Conservation (phyloP, 2,888 invertebrate species). For the Nomada fucata region DNA sequence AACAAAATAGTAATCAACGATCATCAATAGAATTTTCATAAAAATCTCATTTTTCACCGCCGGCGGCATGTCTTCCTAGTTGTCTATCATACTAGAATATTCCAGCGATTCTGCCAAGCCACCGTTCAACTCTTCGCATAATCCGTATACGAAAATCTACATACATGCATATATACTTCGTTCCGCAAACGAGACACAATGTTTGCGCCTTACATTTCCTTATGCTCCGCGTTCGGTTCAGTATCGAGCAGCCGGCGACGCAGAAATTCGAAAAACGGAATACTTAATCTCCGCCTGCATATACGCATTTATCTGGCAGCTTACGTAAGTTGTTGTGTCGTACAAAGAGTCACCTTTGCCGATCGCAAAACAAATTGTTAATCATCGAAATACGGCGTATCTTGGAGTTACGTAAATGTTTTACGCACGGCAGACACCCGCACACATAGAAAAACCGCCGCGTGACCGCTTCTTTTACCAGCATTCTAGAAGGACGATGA, state of each 20-base stretch:
- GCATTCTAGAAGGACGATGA: conserved; percentile 39
- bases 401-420: conserved; percentile 80
- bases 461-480: conserved; percentile 40
- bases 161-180: too few relatives aligned
- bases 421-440: conserved; percentile 68
- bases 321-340: conserved; percentile 83
- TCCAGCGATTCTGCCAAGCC: too few relatives aligned
- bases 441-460: conserved; percentile 20
- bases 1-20: too few relatives aligned
- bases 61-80: too few relatives aligned
- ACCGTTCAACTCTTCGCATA: too few relatives aligned
- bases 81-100: too few relatives aligned
- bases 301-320: conserved; percentile 80
- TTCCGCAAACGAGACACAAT: background rate
- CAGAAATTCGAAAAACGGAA: conserved; percentile 71
- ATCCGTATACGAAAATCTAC: too few relatives aligned
- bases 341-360: conserved; percentile 83
- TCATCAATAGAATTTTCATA: too few relatives aligned
- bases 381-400: conserved; percentile 83
- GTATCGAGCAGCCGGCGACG: conserved; percentile 17
- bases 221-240: background rate
- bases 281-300: conserved; percentile 75
- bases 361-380: conserved; percentile 84
- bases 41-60: too few relatives aligned
- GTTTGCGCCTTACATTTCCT: background rate